Base-by-base conservation (phyloP, 2,888 invertebrate species). In the Eupithecia tripunctaria region DNA sequence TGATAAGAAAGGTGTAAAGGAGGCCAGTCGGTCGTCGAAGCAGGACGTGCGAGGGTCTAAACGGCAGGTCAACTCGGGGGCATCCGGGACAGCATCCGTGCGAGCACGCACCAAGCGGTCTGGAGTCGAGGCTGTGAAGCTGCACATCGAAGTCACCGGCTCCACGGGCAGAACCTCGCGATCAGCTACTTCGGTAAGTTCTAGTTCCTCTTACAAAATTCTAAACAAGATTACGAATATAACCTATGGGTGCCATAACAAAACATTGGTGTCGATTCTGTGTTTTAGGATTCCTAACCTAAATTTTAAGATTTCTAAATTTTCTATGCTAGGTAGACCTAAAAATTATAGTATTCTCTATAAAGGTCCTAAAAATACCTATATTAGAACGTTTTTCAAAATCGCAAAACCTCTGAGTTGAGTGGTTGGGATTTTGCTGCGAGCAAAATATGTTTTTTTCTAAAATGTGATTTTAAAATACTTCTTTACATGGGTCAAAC, bases 131-230 rank as follows among this genome's bases (percentile, higher is more conserved):
- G 94, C 94, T 43, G 94, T 94, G 21, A 94, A 93, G 80, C 82
- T 94, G 62, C 92, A 94, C 79, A 83, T 93, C 56, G 74, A 93
- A 78, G 82, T 83, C 36, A 93, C 94, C 3, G 94, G 94, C 43
- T 88, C 89, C 71, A 92, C 91, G 21, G 94, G 94, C n/a, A 87
- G 94, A 72, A 87, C 91, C 21, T 94, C 94, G 18, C 88, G 94
- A 72, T 94, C 94, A 71, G 94, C 94, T 21, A 92, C 93, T 69
- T 79, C 94, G 83, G 94, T 94, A 88, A 80, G 77, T 76, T 27
- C 41, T 12, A n/a, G n/a, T 63, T 36, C 3, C 3, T 60, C 8
- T 29, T 7, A 14, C 15, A 60, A 18, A 60, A 60, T 27, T 25
- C 12, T 21, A 56, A 25, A 25, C 21, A 56, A 25, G 12, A 51